These are phyloP conservation scores for Callinectes sapidus DNA, from an alignment of 2,888 invertebrate species.

Conservation along the genomic window DNA sequence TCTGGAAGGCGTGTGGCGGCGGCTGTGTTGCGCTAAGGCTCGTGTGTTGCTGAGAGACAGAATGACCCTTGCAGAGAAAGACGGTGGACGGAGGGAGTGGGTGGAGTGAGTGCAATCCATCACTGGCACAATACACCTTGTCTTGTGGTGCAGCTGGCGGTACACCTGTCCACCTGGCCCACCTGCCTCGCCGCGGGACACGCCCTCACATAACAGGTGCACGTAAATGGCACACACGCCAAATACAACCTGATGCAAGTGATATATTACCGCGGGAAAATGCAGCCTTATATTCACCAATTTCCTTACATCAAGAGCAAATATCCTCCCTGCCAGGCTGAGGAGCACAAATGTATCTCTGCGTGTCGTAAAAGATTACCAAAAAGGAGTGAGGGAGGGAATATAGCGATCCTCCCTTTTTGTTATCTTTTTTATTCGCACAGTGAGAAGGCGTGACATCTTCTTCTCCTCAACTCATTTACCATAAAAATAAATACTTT, in stretches of 20 bases:
- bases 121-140: conserved; percentile 6
- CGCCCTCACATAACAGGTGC: conserved; percentile 21
- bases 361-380: no score
- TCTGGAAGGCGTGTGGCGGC: background rate
- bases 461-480: background rate
- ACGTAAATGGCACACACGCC: background rate
- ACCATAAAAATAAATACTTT: background rate
- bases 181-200: background rate
- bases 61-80: background rate
- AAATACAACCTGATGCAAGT: background rate
- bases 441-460: background rate
- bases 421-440: no score
- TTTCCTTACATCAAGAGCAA: background rate
- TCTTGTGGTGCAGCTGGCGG: background rate
- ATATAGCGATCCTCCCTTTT: no score
- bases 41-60: background rate
- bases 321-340: background rate
- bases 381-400: no score
- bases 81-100: background rate
- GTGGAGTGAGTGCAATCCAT: background rate
- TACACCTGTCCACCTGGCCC: background rate
- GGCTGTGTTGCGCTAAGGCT: conserved; percentile 1
- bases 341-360: no score
- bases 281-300: background rate
- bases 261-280: background rate